Evolutionary conservation across 2,113 vertebrate species (phyloP), one percentile per base, ranked within the genome.

Genomic region (Carassius gibelio): DNA sequence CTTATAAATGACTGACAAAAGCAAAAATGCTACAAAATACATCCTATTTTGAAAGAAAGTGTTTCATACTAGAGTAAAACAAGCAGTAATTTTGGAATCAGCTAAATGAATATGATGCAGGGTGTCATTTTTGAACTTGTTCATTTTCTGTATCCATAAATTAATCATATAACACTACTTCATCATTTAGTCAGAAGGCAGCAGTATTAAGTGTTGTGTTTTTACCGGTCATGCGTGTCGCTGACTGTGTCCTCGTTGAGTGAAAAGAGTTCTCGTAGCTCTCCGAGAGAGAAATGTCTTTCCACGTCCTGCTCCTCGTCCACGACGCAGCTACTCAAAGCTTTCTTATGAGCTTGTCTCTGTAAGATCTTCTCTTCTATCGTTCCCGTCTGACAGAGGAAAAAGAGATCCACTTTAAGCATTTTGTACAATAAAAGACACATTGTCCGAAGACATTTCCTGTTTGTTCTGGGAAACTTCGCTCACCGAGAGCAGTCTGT

Each of bases 341-440:
- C 98, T 81, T 99, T 99, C 93, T 99, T 99, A 88, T 99, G 98
- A 61, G 97, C 96, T 91, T 99, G 98, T 26, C 98, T 96, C 88
- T 99, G 98, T 83, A 99, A 95, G 89, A 99, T 99, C 93, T 99
- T 99, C 94, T 99, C 98, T 90, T 99, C 98, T 8, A 99, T 99
- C 1, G 98, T 99, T 68, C 98, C 98, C 0, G 98, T 96, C 98
- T 99, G 78, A 7, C 11, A 48, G n/a, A 83, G 30, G 4, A 13
- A 30, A 6, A 11, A n/a, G 21, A 81, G 17, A 15, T 50, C n/a
- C 36, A 81, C 23, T 9, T 52, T 42, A 4, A 84, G 42, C 19
- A 52, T 71, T 38, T 72, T 11, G 19, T 72, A 42, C 4, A 38
- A 26, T 62, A 64, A 8, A 3, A 69, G 15, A 36, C 8, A 52